Evolutionary conservation across 2,888 invertebrate species (phyloP).

Genomic region (Drosophila gaucha): DNA sequence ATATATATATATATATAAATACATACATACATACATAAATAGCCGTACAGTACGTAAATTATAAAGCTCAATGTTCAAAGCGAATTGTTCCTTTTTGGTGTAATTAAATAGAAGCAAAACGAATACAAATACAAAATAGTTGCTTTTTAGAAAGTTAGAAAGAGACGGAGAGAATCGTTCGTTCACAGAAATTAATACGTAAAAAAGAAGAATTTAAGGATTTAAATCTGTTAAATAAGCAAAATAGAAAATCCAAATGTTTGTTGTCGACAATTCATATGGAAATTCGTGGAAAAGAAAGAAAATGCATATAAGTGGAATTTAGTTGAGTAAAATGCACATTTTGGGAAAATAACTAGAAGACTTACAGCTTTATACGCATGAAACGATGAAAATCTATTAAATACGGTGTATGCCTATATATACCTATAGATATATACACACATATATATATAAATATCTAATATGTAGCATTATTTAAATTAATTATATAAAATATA

Average conservation of each 20-base stretch:
- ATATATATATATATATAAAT: not conserved
- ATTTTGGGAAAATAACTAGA: conserved; percentile 69
- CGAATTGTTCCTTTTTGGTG: conserved; percentile 75
- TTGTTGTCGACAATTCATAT: conserved; percentile 62
- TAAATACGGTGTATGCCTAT: conserved; percentile 35
- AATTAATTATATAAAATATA: conserved; percentile 53
- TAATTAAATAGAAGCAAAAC: conserved; percentile 18
- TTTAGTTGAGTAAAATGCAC: conserved; percentile 73
- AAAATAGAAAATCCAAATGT: conserved; percentile 33
- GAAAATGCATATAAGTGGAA: conserved; percentile 60
- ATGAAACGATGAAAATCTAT: conserved; percentile 65
- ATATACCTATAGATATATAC: conserved; percentile 36
- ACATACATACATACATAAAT: conserved; percentile 16
- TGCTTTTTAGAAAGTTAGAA: conserved; percentile 23
- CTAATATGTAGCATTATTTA: conserved; percentile 69
- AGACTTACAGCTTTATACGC: conserved; percentile 82
- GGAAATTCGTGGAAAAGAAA: conserved; percentile 31
- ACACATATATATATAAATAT: conserved; percentile 22
- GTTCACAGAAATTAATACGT: conserved; percentile 44
- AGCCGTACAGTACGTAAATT: conserved; percentile 41
- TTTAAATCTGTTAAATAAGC: conserved; percentile 46
- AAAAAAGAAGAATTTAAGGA: conserved; percentile 44
- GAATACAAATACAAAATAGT: conserved; percentile 32
- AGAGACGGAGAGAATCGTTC: not conserved
- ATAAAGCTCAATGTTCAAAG: conserved; percentile 79